Evolutionary conservation across 1,140 invertebrate genomes (phyloP), one percentile per base, ranked within the genome.

Genomic region (Mya arenaria): DNA sequence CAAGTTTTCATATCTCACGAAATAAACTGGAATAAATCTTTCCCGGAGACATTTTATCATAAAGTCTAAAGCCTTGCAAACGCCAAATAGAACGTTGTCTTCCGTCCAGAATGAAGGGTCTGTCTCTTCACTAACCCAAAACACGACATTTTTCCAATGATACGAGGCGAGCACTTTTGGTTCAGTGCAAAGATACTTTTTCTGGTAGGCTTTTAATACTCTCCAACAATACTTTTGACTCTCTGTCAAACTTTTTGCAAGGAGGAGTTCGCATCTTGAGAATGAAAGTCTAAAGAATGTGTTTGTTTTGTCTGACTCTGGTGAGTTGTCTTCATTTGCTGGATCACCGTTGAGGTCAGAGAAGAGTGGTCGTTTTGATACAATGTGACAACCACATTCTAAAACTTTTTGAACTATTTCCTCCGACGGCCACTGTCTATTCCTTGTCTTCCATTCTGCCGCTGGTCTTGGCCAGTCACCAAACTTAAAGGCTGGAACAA

Each of bases 121-220:
- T 10, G 39, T 23, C 36, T 44, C 32, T 41, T 68, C 65, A 39
- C 34, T 41, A 13, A 68, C 32, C 65, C 65, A 68, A 41, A 68
- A 68, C 15, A 68, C 36, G 2, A 68, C 37, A 8, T 36, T 68
- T 44, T 68, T 68, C 65, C 65, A 68, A 23, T 68, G 65, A 68
- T 68, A 68, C 17, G 65, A 68, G 17, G 34, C 44, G 28, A 68
- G 39, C 19, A 39, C 36, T 28, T 68, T 36, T 25, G 65, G 34
- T n/a, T 41, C 28, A 41, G 65, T 68, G 17, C 44, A 19, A 4
- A 68, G 39, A 68, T 23, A 68, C n/a, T 6, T 8, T 68, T 44
- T 68, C 65, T 68, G 65, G 65, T 68, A 68, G 3, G 65, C 65
- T 68, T 68, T 68, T 23, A 68, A 41, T 25, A 68, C 65, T 5